Base-by-base conservation (phyloP, 2,113 vertebrate genomes). In the Fulica atra region DNA sequence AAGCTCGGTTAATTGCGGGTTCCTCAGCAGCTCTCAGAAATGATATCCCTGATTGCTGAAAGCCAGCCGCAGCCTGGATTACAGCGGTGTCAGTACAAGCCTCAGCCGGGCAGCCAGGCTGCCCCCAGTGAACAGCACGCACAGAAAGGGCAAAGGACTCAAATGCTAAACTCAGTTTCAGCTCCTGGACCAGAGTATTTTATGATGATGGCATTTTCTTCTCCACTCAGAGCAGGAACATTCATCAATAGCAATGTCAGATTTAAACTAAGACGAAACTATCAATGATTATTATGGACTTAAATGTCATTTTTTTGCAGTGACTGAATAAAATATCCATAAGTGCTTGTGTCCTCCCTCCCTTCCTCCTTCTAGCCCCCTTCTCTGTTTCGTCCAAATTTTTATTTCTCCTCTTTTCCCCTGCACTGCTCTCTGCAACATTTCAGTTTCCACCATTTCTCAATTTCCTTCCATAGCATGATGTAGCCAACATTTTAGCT, bases 21-120 rank as follows among this genome's bases (percentile, higher is more conserved):
- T 92, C 50, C 88, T 80, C 42, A 70, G 91, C 81, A 90, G 38
- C 16, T 68, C 79, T 92, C 79, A 86, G 74, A 88, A 85, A 85
- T 4, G 0, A 46, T 73, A 89, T 11, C 59, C n/a, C 23, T 77
- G 56, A 42, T 35, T 83, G 87, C 74, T 57, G 53, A 51, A 61
- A 80, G 63, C 90, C 76, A 91, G 71, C 69, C 2, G 1, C 57
- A 60, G 72, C 35, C 33, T 36, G 64, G 70, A 80, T 73, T 50
- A 65, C 0, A 40, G n/a, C 4, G 1, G 29, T 33, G 26, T 15
- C 72, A 23, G 21, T 66, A n/a, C 35, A 50, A 44, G 68, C 16
- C 88, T 88, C 63, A 80, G 69, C 24, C 2, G 9, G 56, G 73
- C 16, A 84, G 51, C 50, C 25, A 21, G 50, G 82, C 76, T 89